These are phyloP conservation scores for Zaprionus capensis DNA, from an alignment of 1,140 invertebrate species.

Conservation along the genomic window DNA sequence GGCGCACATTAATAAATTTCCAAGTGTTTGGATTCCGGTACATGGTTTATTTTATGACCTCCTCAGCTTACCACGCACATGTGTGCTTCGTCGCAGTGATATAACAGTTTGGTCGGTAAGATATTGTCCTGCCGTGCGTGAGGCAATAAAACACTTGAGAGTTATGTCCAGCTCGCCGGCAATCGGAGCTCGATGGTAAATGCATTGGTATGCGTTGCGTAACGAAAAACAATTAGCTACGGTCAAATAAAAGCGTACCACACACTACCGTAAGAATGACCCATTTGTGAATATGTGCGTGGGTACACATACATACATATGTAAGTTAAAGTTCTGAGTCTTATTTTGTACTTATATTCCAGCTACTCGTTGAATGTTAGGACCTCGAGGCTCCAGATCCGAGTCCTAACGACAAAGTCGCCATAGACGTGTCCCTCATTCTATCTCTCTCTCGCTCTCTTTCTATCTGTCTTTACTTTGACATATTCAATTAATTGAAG, in stretches of 20 bases:
- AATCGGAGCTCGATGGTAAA: conserved; percentile 49
- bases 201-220: conserved; percentile 80
- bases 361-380: conserved; percentile 52
- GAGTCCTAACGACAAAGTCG: conserved; percentile 48
- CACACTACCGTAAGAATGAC: conserved; percentile 23
- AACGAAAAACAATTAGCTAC: conserved; percentile 82
- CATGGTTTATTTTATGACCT: conserved; percentile 70
- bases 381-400: conserved; percentile 20
- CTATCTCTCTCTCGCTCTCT: conserved; percentile 27
- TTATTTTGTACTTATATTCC: conserved; percentile 67
- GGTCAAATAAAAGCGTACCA: conserved; percentile 71
- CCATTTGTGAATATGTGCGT: conserved; percentile 9
- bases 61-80: conserved; percentile 56
- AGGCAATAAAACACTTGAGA: conserved; percentile 76
- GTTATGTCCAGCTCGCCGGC: conserved; percentile 63
- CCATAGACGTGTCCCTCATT: conserved; percentile 33
- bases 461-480: conserved; percentile 34
- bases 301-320: not conserved
- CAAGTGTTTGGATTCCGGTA: conserved; percentile 63
- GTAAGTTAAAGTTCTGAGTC: conserved; percentile 49
- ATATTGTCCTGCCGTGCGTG: conserved; percentile 80
- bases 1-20: conserved; percentile 71
- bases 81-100: conserved; percentile 43
- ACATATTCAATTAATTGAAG: conserved; percentile 75
- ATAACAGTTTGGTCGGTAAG: conserved; percentile 48